Percentiles rank a stretch among this genome's conserved stretches.
These are phyloP conservation scores for Cavia porcellus DNA, from an alignment of 2,113 vertebrate genomes.

Conservation along the genomic window DNA sequence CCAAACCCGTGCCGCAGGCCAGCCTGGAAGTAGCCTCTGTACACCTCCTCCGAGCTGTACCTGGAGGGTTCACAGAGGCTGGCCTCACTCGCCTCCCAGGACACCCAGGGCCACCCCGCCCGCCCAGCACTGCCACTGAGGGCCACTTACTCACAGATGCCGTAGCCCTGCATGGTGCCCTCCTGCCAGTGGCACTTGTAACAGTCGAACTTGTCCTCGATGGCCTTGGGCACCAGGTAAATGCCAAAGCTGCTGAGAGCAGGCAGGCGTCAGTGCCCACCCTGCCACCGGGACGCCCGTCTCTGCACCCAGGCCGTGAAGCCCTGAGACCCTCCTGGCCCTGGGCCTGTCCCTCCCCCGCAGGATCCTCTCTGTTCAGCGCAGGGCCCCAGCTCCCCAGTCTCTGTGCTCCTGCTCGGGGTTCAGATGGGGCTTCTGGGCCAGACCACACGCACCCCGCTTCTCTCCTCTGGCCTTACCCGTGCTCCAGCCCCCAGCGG, in stretches of 20 bases:
- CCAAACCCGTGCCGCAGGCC: conserved; percentile 88
- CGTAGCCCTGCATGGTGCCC: conserved; percentile 88
- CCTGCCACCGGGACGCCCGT: neutral
- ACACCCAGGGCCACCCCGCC: accelerated
- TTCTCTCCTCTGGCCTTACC: conserved; percentile 80
- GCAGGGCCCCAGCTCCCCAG: neutral
- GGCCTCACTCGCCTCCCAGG: neutral
- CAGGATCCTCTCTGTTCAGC: neutral
- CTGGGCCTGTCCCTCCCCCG: neutral
- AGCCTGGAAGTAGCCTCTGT: conserved; percentile 89
- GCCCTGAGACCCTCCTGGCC: neutral
- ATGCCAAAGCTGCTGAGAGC: conserved; percentile 88
- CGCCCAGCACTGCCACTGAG: accelerated
- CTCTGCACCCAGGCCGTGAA: neutral
- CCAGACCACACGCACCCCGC: accelerated
- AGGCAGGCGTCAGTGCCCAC: neutral
- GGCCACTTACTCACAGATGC: conserved; percentile 92
- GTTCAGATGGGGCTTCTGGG: neutral
- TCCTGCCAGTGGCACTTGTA: conserved; percentile 91
- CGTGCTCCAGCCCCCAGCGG: conserved; percentile 88
- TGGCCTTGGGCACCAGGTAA: conserved; percentile 83
- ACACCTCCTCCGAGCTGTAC: conserved; percentile 85
- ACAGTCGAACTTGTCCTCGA: conserved; percentile 88
- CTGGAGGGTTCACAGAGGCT: conserved; percentile 70
- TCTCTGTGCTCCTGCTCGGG: neutral